Evolutionary conservation across 2,113 vertebrate species (phyloP), one percentile per base, ranked within the genome.

Genomic region (Pleuronectes platessa): DNA sequence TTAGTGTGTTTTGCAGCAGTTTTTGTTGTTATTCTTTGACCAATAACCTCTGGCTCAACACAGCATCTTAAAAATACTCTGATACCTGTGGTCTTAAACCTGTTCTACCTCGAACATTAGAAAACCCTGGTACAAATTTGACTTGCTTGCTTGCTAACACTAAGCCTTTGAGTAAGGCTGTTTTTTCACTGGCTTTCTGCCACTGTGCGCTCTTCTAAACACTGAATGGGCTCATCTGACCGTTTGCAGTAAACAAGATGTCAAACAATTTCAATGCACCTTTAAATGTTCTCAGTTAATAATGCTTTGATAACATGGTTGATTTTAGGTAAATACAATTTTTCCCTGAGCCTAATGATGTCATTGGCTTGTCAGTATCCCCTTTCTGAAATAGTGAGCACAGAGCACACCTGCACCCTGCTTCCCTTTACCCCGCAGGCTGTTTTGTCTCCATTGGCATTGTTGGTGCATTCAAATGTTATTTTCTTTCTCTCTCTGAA

Each of bases 401-500:
- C 31, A 31, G 1, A 31, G 31, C 40, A 14, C 68, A 70, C 10
- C 5, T 21, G 78, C 66, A 17, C 82, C 78, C 87, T 91, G 92
- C 89, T 91, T 72, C 90, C 85, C 88, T 91, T 89, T 85, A 79
- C 81, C 40, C 20, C 54, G 60, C 72, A 79, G 82, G 78, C 88
- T 85, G 78, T 88, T 89, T 31, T 79, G 78, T 90, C 79, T 78
- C 76, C 89, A 93, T 90, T 71, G 55, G 76, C 89, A 87, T 89
- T 83, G 76, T 91, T 85, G 77, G 62, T 86, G 79, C 83, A 89
- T 88, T 88, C 74, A 81, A 26, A 85, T 93, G 85, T 86, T 88
- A 51, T 89, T 88, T 74, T 86, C 47, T 79, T 79, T 47, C 83
- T 86, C 55, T 85, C 79, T 89, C 66, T 90, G 66, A 84, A 86